Conservation (phyloP, 2,888 invertebrate species). For the Eubasilissa splendida region DNA sequence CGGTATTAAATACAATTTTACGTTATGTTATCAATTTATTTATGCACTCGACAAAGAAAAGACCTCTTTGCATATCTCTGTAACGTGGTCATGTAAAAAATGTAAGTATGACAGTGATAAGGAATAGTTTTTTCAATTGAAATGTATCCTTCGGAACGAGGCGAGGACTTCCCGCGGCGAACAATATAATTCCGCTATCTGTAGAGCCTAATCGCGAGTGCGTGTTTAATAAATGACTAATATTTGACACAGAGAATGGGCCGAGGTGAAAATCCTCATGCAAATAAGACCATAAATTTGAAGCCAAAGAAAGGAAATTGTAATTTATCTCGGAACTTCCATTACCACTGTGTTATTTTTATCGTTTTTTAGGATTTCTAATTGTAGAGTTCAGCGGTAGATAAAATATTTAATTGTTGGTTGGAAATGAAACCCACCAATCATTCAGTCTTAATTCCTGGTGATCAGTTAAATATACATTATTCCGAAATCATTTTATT, state of each 20-base stretch:
- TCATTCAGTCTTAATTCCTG: slow-evolving; percentile 23
- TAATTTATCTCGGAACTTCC: slow-evolving; percentile 48
- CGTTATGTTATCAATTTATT: slow-evolving; percentile 31
- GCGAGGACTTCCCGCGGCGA: slow-evolving; percentile 50
- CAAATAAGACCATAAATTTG: slow-evolving; percentile 50
- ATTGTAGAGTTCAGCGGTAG: slow-evolving; percentile 24
- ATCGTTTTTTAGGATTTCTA: slow-evolving; percentile 40
- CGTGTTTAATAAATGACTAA: slow-evolving; percentile 55
- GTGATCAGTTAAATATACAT: not conserved
- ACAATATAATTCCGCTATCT: slow-evolving; percentile 54
- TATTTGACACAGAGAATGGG: slow-evolving; percentile 47
- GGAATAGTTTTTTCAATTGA: slow-evolving; percentile 42
- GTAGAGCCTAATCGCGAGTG: slow-evolving; percentile 40
- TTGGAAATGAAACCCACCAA: slow-evolving; percentile 25
- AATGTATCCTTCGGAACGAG: slow-evolving; percentile 29
- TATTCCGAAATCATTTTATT: no score
- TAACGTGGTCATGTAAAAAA: slow-evolving; percentile 33
- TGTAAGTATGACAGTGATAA: slow-evolving; percentile 46
- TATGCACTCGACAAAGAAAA: slow-evolving; percentile 18
- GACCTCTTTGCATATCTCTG: slow-evolving; percentile 32
- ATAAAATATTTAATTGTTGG: slow-evolving; percentile 35
- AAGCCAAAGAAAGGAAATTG: slow-evolving; percentile 45
- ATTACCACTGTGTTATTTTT: slow-evolving; percentile 46
- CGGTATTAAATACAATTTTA: slow-evolving; percentile 29
- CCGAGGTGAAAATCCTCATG: slow-evolving; percentile 34